Base-by-base conservation (phyloP, 2,797 vertebrate species). In the Threskiornis aethiopicus region DNA sequence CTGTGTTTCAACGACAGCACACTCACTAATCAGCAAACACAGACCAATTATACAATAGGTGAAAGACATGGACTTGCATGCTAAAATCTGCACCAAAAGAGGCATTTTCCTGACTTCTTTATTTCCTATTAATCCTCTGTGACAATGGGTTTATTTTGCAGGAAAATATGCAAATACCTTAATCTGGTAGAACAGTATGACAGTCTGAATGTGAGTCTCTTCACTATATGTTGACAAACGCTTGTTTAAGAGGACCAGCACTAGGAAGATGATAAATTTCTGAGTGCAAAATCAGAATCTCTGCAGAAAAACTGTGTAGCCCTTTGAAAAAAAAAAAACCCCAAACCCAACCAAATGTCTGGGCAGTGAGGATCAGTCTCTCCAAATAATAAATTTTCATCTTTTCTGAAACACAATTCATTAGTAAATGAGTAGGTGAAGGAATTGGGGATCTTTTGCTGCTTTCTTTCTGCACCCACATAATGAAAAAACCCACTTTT, bases 81-180 rank as follows among this genome's bases (percentile, higher is more conserved):
- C 96, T 84, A 80, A 95, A 95, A 94, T 96, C 86, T 93, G 82
- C 66, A 54, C 59, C 52, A 80, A 88, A 97, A 96, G 88, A 92
- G n/a, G 26, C 29, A 3, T 85, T 93, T 96, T 87, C 67, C 71
- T 84, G 75, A 76, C 37, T 83, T 89, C 86, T 94, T 84, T 93
- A 87, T 96, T 94, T 96, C 69, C 65, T 91, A 95, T 96, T 91
- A 96, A 97, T 96, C 92, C 54, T 7, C 93, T 92, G 81, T 94
- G 84, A 95, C 90, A 94, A 95, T 92, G 82, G 84, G 79, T 89
- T 97, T 96, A 95, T 96, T 94, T 97, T 94, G 84, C 82, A 93
- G 79, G 84, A 81, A 97, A 96, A 96, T 96, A 94, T 94, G 95
- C 94, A 96, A 97, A 97, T 96, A 78, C 61, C 28, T 95, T 96